Base-by-base conservation (phyloP, 2,113 vertebrate species). In the Illadopsis cleaveri region DNA sequence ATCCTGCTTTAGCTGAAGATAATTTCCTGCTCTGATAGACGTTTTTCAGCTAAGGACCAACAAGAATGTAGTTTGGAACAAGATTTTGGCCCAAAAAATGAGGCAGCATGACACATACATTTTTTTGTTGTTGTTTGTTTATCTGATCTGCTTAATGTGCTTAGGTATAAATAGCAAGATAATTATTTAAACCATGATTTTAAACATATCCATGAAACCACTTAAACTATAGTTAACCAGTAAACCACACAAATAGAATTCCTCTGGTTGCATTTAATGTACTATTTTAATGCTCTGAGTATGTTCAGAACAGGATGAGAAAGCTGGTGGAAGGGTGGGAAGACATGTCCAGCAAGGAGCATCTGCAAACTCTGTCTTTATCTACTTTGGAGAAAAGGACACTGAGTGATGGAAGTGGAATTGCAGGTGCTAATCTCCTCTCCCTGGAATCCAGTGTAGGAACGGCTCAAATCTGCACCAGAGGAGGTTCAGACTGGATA, bases 401-500 rank as follows among this genome's bases (percentile, higher is more conserved):
- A 13, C 25, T 53, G 33, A 37, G 10, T 18, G n/a, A 2, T 22
- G 0, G 2, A 61, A 19, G 12, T 40, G 22, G 17, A 71, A 16
- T 40, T 19, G 13, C 13, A 78, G 12, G 11, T 44, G 31, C 13
- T 66, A 9, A 48, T 9, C 10, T 45, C 22, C 70, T 50, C 50
- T 61, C 30, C 27, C 9, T 61, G 11, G 15, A 12, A 86, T 37
- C 9, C 28, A 64, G 16, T 13, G 21, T 27, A 9, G 15, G 23
- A 47, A 24, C 0, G 1, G 6, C 11, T 70, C 35, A 48, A 57
- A 82, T 10, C 4, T 50, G 24, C 1, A 2, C 2, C 10, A 58
- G 19, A 3, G 5, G 4, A 78, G 9, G 12, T 45, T 82, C 9
- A 60, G 80, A 37, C 9, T 10, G 12, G 27, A 42, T 17, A 24